Percentiles rank a stretch among this genome's conserved stretches.
Conservation (phyloP, 2,797 vertebrate species). For the Danionella dracula region DNA sequence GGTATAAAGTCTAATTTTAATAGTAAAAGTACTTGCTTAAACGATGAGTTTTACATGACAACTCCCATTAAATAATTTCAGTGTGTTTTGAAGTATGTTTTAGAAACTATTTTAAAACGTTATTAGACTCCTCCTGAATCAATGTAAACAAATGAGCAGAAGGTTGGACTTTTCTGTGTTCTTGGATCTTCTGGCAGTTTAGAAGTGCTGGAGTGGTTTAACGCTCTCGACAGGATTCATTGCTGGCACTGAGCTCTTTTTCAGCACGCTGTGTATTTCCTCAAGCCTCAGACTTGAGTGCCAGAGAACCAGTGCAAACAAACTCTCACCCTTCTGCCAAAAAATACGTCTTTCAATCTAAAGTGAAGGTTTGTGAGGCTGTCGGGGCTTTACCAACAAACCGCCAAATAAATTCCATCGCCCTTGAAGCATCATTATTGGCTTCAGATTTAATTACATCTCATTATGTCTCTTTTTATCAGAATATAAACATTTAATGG, state of each 20-base stretch:
- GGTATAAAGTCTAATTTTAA: too few relatives aligned
- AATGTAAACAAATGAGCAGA: background rate
- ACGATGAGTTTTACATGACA: too few relatives aligned
- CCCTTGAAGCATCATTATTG: slow-evolving; percentile 59
- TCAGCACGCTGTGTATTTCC: slow-evolving; percentile 58
- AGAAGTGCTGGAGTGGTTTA: slow-evolving; percentile 10
- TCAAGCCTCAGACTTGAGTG: slow-evolving; percentile 50
- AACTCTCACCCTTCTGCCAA: slow-evolving; percentile 48
- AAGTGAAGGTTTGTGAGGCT: slow-evolving; percentile 32
- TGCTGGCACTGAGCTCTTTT: slow-evolving; percentile 46
- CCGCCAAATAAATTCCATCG: slow-evolving; percentile 47
- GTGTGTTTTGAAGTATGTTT: too few relatives aligned
- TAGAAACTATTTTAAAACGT: too few relatives aligned
- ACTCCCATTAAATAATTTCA: too few relatives aligned
- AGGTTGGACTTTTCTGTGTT: background rate
- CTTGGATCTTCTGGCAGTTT: background rate
- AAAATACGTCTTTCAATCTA: slow-evolving; percentile 35
- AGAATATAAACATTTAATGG: slow-evolving; percentile 61
- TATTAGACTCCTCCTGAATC: background rate
- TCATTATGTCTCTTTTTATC: slow-evolving; percentile 61
- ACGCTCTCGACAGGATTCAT: slow-evolving; percentile 24
- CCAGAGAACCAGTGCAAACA: slow-evolving; percentile 57
- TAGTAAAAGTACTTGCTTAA: too few relatives aligned
- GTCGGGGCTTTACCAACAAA: slow-evolving; percentile 44
- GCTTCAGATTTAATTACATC: slow-evolving; percentile 67